Percentiles rank a stretch among this genome's conserved stretches.
These are phyloP conservation scores for Tetranychus truncatus DNA, from an alignment of 2,888 invertebrate genomes.

Conservation along the genomic window DNA sequence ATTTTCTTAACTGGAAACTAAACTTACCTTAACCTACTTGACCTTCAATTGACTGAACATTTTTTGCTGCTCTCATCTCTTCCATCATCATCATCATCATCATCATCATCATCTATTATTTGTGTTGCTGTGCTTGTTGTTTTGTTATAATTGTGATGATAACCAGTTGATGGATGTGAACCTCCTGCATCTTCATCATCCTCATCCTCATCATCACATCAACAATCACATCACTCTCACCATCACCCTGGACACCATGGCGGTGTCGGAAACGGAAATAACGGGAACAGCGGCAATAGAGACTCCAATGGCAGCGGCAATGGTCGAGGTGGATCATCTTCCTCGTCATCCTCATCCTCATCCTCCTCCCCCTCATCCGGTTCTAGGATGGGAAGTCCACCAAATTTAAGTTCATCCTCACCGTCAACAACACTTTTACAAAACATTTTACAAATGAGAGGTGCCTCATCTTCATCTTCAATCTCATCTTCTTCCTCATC, in stretches of 20 bases:
- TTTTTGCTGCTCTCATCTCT: too few species aligned
- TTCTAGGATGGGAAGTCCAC: constrained; percentile 3
- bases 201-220: neutral
- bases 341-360: too few species aligned
- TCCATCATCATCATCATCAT: neutral
- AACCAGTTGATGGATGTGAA: constrained; percentile 10
- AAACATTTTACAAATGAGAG: constrained; percentile 30
- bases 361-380: neutral
- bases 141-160: neutral
- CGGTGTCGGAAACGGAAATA: neutral
- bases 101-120: too few species aligned
- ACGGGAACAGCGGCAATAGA: neutral
- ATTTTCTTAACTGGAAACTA: too few species aligned
- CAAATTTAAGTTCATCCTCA: constrained; percentile 13
- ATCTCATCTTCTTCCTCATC: neutral
- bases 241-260: neutral
- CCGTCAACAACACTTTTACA: constrained; percentile 28
- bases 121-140: too few species aligned
- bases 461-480: constrained; percentile 9
- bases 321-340: too few species aligned
- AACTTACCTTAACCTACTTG: neutral
- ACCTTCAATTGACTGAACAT: neutral
- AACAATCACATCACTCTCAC: too few species aligned
- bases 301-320: too few species aligned
- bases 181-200: constrained; percentile 2